Base-by-base conservation (phyloP, 2,888 invertebrate genomes). In the Tholera decimalis region DNA sequence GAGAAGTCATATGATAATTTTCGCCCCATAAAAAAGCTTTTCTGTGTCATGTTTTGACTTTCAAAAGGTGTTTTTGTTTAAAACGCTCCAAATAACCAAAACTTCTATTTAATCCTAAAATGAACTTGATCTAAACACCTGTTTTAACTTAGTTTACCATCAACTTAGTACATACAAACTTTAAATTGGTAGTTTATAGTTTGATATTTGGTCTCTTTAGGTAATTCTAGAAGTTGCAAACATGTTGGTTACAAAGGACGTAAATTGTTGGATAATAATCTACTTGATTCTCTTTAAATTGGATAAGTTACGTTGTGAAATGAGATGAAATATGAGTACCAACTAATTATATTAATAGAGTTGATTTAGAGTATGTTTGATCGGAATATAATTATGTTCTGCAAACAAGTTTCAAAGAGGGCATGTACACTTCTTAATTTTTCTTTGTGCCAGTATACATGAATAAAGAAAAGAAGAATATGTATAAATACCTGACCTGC, bases 181-280 rank as follows among this genome's bases (percentile, higher is more conserved):
- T 80, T 73, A 76, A 64, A 76, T 78, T 69, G 49, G 37, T 41
- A 37, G 51, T 67, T 59, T 67, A 69, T 49, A 56, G 66, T 56
- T 35, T 39, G 37, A 55, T 57, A 55, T 61, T 61, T 33, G 49
- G 51, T 44, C 26, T 71, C 20, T 54, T 63, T 49, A 20, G 56
- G 51, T 73, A 63, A 69, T 64, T 62, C 64, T 20, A 49, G 44
- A 59, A 79, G 56, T 77, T 64, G 7, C 26, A 2, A 51, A 46
- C 59, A 57, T 50, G 5, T 35, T 18, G 43, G 24, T 46, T 30
- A 35, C 20, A 60, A 41, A 35, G 33, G 13, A 50, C 13, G 26
- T 53, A 43, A 44, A 57, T 58, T 39, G 57, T 63, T 44, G 11
- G 26, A 43, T 56, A 11, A 24, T 75, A 57, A n/a, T 49, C 55